Conservation (phyloP, 1,140 invertebrate genomes). For the Spodoptera litura region DNA sequence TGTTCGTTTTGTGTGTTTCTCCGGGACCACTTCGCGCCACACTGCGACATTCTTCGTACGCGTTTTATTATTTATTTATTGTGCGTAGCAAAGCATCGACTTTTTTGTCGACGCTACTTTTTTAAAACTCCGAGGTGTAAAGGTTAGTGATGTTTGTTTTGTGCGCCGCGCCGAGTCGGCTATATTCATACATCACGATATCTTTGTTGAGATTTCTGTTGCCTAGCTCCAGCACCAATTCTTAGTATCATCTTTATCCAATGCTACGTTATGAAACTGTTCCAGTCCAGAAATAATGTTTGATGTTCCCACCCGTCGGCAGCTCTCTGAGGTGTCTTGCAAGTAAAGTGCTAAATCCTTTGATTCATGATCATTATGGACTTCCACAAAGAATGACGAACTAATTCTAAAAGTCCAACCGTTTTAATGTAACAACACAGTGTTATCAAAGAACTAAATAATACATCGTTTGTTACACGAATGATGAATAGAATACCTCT, state of each 20-base stretch:
- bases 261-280: neutral
- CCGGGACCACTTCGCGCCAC: constrained; percentile 66
- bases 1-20: constrained; percentile 54
- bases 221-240: constrained; percentile 14
- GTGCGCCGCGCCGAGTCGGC: neutral
- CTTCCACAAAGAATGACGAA: no score
- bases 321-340: neutral
- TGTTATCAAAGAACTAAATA: no score
- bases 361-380: no score
- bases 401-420: no score
- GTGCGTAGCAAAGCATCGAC: constrained; percentile 27
- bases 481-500: no score
- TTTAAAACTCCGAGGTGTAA: constrained; percentile 54
- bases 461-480: no score
- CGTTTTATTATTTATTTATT: constrained; percentile 54
- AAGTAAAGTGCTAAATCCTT: no score
- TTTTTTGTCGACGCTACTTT: constrained; percentile 55
- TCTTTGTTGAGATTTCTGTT: constrained; percentile 28
- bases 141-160: constrained; percentile 58
- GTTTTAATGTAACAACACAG: no score
- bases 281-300: neutral
- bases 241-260: neutral
- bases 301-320: neutral
- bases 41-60: constrained; percentile 67
- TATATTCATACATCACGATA: constrained; percentile 41